Evolutionary conservation across 2,797 vertebrate species (phyloP).

Genomic region (Saxicola maurus): DNA sequence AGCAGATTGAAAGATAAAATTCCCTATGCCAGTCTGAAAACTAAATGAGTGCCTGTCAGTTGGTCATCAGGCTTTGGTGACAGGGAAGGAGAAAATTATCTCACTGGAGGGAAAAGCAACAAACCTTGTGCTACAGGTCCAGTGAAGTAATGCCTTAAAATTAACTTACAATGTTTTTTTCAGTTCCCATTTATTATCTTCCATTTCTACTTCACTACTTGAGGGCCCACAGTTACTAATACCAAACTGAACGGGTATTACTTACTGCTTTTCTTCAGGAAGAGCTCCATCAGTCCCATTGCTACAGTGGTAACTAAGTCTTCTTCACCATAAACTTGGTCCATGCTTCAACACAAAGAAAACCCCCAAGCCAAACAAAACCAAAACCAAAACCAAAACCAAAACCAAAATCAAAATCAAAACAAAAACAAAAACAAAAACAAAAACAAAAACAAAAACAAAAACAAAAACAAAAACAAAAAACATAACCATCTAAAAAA

Average conservation of each 20-base stretch:
- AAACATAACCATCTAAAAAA: too few species aligned
- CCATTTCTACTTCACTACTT: background rate
- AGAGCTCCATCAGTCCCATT: background rate
- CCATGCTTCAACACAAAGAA: background rate
- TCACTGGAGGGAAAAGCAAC: fast-evolving
- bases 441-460: background rate
- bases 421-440: background rate
- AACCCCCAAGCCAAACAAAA: background rate
- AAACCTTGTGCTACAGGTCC: background rate
- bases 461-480: background rate
- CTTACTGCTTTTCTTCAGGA: background rate
- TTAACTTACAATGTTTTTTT: background rate
- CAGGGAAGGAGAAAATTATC: background rate
- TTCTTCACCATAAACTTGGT: background rate
- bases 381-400: background rate
- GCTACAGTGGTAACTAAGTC: background rate
- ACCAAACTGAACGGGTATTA: background rate
- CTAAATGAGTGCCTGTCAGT: background rate
- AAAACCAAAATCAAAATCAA: background rate
- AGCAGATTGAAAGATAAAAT: background rate
- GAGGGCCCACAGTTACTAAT: background rate
- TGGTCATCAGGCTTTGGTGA: background rate
- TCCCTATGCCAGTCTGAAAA: background rate
- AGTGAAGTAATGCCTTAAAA: background rate
- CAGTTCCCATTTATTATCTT: background rate